Conservation (phyloP, 2,888 invertebrate genomes). For the Mythimna ferrago region DNA sequence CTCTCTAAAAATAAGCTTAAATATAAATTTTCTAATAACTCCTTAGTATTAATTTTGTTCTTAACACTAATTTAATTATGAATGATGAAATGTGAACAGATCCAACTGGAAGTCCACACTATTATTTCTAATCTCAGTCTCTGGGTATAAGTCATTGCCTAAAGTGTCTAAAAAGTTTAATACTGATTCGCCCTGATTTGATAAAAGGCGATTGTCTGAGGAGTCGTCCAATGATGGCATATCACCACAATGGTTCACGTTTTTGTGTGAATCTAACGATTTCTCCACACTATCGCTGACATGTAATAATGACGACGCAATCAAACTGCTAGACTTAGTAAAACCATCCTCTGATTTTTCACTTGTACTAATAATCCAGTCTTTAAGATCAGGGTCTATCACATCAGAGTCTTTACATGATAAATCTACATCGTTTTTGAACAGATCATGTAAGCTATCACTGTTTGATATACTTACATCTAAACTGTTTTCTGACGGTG, state of each 20-base stretch:
- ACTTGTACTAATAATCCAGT: constrained; percentile 77
- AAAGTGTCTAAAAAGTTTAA: constrained; percentile 85
- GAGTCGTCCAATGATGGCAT: constrained; percentile 59
- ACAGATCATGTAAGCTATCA: constrained; percentile 72
- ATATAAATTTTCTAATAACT: constrained; percentile 56
- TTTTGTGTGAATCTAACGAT: constrained; percentile 49
- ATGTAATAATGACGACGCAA: constrained; percentile 80
- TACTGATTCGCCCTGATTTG: constrained; percentile 80
- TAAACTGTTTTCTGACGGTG: constrained; percentile 45
- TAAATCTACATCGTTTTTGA: constrained; percentile 75
- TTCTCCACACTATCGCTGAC: constrained; percentile 69
- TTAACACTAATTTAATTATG: constrained; percentile 65
- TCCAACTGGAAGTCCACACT: constrained; percentile 85
- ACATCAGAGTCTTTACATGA: constrained; percentile 72
- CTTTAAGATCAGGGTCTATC: constrained; percentile 75
- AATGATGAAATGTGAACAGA: constrained; percentile 84
- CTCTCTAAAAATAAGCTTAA: constrained; percentile 65
- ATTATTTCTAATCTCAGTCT: constrained; percentile 84
- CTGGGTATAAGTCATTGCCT: constrained; percentile 84
- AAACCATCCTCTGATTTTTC: constrained; percentile 78
- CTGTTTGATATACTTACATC: constrained; percentile 46
- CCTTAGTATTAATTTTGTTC: constrained; percentile 52
- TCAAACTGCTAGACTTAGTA: constrained; percentile 76
- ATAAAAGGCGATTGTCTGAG: constrained; percentile 57
- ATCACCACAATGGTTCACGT: constrained; percentile 39